Conservation (phyloP, 2,113 vertebrate species). For the Aix galericulata region DNA sequence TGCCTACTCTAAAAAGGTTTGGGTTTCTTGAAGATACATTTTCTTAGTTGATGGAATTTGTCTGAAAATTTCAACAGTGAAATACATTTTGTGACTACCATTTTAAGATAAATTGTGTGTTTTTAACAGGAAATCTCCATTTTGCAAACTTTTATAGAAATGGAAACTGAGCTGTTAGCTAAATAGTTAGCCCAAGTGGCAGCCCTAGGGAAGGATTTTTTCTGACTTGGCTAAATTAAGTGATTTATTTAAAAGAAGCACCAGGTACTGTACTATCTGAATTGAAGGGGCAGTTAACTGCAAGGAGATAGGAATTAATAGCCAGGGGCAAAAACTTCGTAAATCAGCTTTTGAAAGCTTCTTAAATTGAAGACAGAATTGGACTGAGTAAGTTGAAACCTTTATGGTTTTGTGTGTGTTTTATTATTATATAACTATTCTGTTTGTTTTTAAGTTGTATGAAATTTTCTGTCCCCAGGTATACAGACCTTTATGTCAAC, state of each 20-base stretch:
- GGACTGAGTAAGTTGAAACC: not conserved
- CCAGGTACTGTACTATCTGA: not conserved
- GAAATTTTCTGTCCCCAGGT: not conserved
- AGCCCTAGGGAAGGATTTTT: not conserved
- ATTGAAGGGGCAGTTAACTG: conserved; percentile 23
- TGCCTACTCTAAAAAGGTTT: not conserved
- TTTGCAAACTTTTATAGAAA: not conserved
- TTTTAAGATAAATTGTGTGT: not conserved
- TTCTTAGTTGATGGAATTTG: not conserved
- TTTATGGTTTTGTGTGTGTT: not conserved
- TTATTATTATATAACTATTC: not conserved
- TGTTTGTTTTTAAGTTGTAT: not conserved
- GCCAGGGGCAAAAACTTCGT: conserved; percentile 2
- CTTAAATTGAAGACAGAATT: conserved; percentile 11
- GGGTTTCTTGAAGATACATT: not conserved
- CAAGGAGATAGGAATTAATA: conserved; percentile 15
- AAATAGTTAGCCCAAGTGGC: not conserved
- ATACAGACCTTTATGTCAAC: not conserved
- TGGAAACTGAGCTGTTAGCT: not conserved
- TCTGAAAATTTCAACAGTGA: not conserved
- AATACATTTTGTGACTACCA: not conserved
- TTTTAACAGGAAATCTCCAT: not conserved
- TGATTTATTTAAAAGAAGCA: not conserved
- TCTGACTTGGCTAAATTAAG: not conserved
- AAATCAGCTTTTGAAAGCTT: not conserved